A percentile compares a stretch with the other conserved stretches of the same genome.
phyloP scores from a whole-genome alignment of 2,797 vertebrate species.

The Octomys mimax region DNA sequence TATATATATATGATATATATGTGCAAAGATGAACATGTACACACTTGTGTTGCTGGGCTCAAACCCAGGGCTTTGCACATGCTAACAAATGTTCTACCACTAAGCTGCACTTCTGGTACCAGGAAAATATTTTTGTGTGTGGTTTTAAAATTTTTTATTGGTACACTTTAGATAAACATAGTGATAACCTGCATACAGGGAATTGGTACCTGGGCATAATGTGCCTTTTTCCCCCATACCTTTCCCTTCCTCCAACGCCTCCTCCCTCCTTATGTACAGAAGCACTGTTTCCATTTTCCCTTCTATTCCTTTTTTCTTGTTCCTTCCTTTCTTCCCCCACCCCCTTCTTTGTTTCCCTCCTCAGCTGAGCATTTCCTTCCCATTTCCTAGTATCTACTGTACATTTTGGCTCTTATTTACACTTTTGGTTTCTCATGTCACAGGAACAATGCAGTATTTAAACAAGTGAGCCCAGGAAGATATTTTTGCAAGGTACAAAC shows the following conservation, averaged over 20 bases:
- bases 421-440: not conserved
- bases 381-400: not conserved
- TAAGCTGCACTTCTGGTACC: not conserved
- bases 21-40: accelerated
- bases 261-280: not conserved
- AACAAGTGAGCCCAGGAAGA: not conserved
- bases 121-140: not conserved
- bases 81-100: not conserved
- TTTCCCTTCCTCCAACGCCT: too few species aligned
- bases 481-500: not conserved
- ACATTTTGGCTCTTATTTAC: not conserved
- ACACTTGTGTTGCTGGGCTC: not conserved
- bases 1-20: too few species aligned
- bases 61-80: not conserved
- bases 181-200: too few species aligned
- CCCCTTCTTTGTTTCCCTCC: too few species aligned
- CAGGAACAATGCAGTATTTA: not conserved
- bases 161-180: not conserved
- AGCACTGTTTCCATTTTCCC: not conserved
- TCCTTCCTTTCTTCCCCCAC: not conserved
- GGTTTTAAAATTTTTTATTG: not conserved
- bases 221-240: not conserved
- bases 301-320: not conserved
- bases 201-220: too few species aligned
- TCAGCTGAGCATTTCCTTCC: not conserved